A percentile compares a stretch with the other conserved stretches of the same genome.
These are phyloP conservation scores for Herminia tarsipennalis DNA, from an alignment of 2,888 invertebrate genomes.

Conservation along the genomic window DNA sequence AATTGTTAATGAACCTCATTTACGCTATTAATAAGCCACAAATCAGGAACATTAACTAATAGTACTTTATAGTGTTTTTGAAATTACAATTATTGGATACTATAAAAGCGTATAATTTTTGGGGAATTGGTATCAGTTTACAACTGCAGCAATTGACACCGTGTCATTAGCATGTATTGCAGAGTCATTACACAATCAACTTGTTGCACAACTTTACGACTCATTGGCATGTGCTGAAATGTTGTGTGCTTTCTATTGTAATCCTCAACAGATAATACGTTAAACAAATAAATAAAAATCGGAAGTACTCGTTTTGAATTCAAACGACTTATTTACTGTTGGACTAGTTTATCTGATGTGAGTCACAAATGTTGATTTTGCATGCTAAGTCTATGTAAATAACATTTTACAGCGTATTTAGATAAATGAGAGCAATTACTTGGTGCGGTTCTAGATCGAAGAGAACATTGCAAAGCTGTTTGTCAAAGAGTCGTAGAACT, in stretches of 20 bases:
- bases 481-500: too few species aligned
- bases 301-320: constrained; percentile 26
- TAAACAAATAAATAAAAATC: constrained; percentile 36
- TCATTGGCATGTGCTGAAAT: constrained; percentile 68
- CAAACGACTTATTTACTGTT: constrained; percentile 19
- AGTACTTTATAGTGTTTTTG: too few species aligned
- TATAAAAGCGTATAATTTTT: too few species aligned
- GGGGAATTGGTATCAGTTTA: too few species aligned
- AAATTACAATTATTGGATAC: too few species aligned
- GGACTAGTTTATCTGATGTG: constrained; percentile 13
- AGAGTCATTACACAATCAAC: constrained; percentile 67
- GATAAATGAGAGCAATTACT: too few species aligned
- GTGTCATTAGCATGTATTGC: constrained; percentile 74
- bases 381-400: not conserved
- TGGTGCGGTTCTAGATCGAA: too few species aligned
- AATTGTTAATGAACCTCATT: too few species aligned
- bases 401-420: constrained; percentile 8
- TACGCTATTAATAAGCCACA: too few species aligned
- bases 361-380: not conserved
- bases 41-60: too few species aligned
- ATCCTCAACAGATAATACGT: constrained; percentile 37
- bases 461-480: too few species aligned
- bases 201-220: constrained; percentile 66
- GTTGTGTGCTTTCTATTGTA: constrained; percentile 69
- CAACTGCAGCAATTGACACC: constrained; percentile 70